A percentile compares a stretch with the other conserved stretches of the same genome.
Evolutionary conservation across 2,113 vertebrate species (phyloP).

Genomic region (Acinonyx jubatus): DNA sequence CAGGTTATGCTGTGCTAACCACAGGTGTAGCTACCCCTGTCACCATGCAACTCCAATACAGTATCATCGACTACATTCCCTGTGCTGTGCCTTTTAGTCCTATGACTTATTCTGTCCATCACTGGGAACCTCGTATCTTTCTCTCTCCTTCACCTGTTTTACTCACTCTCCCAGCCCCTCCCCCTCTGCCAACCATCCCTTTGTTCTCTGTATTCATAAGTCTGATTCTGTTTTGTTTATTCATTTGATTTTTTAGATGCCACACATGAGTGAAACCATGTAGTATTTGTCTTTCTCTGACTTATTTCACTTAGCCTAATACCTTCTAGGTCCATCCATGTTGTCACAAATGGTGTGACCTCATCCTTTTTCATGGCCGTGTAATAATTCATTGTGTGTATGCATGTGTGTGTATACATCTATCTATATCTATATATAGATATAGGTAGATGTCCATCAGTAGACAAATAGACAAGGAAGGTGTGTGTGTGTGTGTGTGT

Average conservation of each 20-base stretch:
- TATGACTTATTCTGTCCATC: neutral
- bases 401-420: too few species aligned
- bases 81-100: neutral
- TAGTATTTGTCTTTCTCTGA: neutral
- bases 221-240: neutral
- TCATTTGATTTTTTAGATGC: neutral
- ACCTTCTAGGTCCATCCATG: neutral
- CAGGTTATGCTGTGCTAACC: neutral
- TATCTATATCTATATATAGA: too few species aligned
- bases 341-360: neutral
- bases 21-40: neutral
- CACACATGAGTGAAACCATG: neutral
- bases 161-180: neutral
- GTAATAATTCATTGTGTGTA: neutral
- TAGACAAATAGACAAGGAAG: too few species aligned
- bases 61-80: neutral
- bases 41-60: neutral
- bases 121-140: neutral
- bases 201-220: neutral
- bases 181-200: neutral
- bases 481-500: too few species aligned
- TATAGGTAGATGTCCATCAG: too few species aligned
- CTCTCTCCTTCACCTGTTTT: neutral
- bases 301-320: neutral
- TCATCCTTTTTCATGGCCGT: neutral